phyloP scores from a whole-genome alignment of 1,140 invertebrate species.

The Philopotamus ludificatus region DNA sequence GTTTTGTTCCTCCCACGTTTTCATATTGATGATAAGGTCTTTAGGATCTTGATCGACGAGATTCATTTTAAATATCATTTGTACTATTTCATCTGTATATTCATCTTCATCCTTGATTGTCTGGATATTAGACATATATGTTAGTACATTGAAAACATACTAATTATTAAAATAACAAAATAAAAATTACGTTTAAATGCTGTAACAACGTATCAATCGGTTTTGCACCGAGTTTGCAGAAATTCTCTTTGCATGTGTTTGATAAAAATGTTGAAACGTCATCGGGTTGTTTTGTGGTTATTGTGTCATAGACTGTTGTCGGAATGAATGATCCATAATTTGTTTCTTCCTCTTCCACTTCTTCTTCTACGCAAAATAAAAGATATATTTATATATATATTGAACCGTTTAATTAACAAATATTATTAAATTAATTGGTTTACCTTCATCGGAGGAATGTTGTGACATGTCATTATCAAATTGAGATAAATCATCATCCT shows the following conservation, averaged over 20 bases:
- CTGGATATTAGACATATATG: background rate
- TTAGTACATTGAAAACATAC: conserved; percentile 3
- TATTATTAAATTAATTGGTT: no score
- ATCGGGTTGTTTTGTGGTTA: background rate
- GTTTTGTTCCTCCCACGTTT: background rate
- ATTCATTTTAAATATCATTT: conserved; percentile 17
- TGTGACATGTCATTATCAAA: background rate
- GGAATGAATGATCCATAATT: no score
- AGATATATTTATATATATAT: no score
- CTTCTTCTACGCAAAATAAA: background rate
- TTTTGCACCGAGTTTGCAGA: conserved; percentile 1
- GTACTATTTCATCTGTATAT: conserved; percentile 15
- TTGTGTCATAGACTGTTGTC: background rate
- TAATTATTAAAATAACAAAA: conserved; percentile 1
- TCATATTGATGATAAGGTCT: conserved; percentile 8
- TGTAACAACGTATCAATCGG: background rate
- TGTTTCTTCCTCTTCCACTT: background rate
- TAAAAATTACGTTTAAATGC: conserved; percentile 4
- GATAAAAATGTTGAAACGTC: conserved; percentile 1
- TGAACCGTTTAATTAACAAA: no score
- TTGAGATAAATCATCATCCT: conserved; percentile 5
- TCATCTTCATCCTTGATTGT: conserved; percentile 5
- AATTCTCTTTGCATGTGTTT: conserved; percentile 3
- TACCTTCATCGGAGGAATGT: background rate
- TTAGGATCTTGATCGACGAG: background rate